Evolutionary conservation across 2,888 invertebrate species (phyloP), one percentile per base, ranked within the genome.

Genomic region (Diarsia dahlii): DNA sequence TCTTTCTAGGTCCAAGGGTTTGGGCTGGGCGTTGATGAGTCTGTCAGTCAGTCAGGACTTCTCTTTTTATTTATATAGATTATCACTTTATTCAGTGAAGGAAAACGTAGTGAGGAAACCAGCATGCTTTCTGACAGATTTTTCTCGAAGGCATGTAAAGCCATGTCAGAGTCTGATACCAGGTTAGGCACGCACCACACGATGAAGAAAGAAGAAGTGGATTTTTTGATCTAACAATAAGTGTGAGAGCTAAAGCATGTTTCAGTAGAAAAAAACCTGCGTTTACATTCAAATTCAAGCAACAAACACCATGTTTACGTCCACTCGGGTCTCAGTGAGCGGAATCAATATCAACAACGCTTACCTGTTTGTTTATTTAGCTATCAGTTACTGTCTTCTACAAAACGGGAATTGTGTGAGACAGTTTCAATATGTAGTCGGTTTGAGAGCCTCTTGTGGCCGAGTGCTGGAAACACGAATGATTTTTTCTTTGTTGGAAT

Each of bases 341-440:
- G 46, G 71, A 74, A 77, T 86, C 78, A 67, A 84, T 84, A 78
- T 75, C 74, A 76, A 74, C 67, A 76, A 50, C 52, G 70, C 66
- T 80, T 76, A 78, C 76, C 63, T 82, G 60, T 76, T 78, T 78
- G 79, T 81, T 75, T 74, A 73, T 75, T 79, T 46, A 63, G 54
- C 62, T 76, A 83, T 83, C 71, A 23, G 62, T 48, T 28, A 78
- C 76, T 56, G 74, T 76, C 75, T 76, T 50, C 66, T 65, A 63
- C 65, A 77, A 23, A 73, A 67, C 50, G 20, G 65, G 66, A n/a
- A n/a, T 66, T 68, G 82, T 82, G 66, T 71, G 76, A 65, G 81
- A 78, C 78, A 65, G 54, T 52, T 81, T 54, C 18, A n/a, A 46
- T 74, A 64, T 81, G 45, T 50, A 34, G 10, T n/a, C 39, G 28